These are phyloP conservation scores for Tenthredo notha DNA, from an alignment of 2,888 invertebrate genomes.

Conservation along the genomic window DNA sequence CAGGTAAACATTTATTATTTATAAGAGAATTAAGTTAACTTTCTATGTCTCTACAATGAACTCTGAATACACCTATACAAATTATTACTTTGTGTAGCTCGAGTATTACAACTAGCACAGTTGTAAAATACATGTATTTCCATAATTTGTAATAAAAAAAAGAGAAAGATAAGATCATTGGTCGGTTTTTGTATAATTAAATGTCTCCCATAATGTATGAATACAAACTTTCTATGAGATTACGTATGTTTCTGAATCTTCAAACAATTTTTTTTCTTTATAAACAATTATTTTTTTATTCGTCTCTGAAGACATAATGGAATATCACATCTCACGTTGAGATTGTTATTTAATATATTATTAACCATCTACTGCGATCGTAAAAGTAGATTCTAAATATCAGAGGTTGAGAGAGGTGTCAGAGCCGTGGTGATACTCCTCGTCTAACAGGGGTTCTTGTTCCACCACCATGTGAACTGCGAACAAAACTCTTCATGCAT, in stretches of 20 bases:
- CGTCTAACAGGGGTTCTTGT: conserved; percentile 72
- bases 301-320: neutral
- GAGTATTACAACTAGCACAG: neutral
- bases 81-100: neutral
- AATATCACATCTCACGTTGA: conserved; percentile 22
- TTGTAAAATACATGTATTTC: neutral
- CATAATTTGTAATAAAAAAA: neutral
- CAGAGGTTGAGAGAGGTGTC: conserved; percentile 73
- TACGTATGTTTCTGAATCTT: neutral
- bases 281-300: neutral
- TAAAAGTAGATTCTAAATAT: conserved; percentile 58
- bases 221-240: neutral
- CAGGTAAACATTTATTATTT: neutral
- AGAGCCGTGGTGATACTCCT: conserved; percentile 71
- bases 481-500: conserved; percentile 77
- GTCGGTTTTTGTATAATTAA: neutral
- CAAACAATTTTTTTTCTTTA: neutral
- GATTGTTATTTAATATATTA: conserved; percentile 18
- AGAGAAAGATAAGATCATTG: neutral
- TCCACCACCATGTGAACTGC: conserved; percentile 75
- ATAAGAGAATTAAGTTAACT: neutral
- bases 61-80: neutral
- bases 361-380: conserved; percentile 4
- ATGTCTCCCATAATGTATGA: neutral
- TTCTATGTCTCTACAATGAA: neutral